These are phyloP conservation scores for Epirrita christyi DNA, from an alignment of 2,888 invertebrate genomes.

Conservation along the genomic window DNA sequence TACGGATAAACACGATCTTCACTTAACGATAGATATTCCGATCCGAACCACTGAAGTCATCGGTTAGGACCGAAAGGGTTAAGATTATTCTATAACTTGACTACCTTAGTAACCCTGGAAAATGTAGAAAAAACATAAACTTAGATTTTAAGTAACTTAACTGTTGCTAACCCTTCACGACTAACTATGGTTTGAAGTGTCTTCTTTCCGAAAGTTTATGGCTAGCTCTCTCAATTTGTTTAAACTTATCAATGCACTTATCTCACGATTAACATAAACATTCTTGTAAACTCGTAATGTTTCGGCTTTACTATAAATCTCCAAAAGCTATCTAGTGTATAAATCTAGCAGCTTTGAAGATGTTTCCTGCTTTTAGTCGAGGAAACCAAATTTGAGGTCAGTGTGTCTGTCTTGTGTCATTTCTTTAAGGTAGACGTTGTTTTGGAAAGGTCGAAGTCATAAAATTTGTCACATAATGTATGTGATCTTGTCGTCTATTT, in stretches of 20 bases:
- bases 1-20: conserved; percentile 53
- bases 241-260: conserved; percentile 39
- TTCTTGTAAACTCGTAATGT: conserved; percentile 38
- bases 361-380: conserved; percentile 33
- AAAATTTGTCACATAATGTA: conserved; percentile 8
- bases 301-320: conserved; percentile 37
- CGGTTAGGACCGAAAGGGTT: conserved; percentile 3
- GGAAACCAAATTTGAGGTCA: conserved; percentile 35
- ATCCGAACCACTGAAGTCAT: conserved; percentile 2
- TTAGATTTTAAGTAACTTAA: neutral
- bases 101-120: conserved; percentile 4
- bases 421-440: conserved; percentile 35
- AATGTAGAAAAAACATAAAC: no score
- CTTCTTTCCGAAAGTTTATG: neutral
- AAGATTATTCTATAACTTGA: conserved; percentile 39
- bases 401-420: conserved; percentile 26
- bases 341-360: conserved; percentile 33
- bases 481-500: neutral
- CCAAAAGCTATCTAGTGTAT: conserved; percentile 36
- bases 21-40: conserved; percentile 2
- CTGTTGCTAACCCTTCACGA: neutral
- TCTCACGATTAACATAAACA: conserved; percentile 39
- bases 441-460: conserved; percentile 26
- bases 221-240: conserved; percentile 17
- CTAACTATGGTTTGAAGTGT: neutral